Base-by-base conservation (phyloP, 1,140 invertebrate species). In the Macrobrachium nipponense region DNA sequence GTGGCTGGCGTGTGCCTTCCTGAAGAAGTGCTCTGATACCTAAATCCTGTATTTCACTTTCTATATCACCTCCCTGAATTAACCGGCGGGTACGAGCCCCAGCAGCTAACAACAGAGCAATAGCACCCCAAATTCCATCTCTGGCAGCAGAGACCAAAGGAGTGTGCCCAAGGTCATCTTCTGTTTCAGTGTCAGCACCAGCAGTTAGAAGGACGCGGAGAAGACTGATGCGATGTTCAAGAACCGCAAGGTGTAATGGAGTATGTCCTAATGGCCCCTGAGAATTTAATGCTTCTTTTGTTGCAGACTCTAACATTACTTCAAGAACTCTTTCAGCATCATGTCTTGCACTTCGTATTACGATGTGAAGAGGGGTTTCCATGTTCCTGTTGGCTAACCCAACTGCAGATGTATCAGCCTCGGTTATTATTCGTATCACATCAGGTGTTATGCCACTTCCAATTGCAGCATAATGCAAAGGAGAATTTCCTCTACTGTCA, bases 231-330 rank as follows among this genome's bases (percentile, higher is more conserved):
- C 86, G 83, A 23, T 88, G 82, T 73, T 89, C 86, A n/a, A 89
- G 44, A 15, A 89, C 87, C 18, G 89, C 89, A n/a, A 90, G 70
- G 87, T 90, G 89, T 44, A 90, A 77, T 4, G 89, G 85, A 20
- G 89, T 89, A 59, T 89, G 89, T 5, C 89, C 89, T 51, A 88
- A 72, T 20, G 72, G 70, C 18, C 87, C 86, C 27, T 81, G 44
- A 64, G 81, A 27, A 83, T 88, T 89, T 12, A 89, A 27, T 70
- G 80, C 84, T 72, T 17, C 36, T 70, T 80, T 80, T 66, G 87
- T 78, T 36, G 78, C 78, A 17, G 77, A 60, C 72, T 82, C 86
- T 60, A 89, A n/a, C 23, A 87, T 68, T 8, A 76, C 79, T 81
- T 81, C 15, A 0, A 89, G 75, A 12, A 87, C 66, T 23, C 83